A percentile compares a stretch with the other conserved stretches of the same genome.
Conservation (phyloP, 1,140 invertebrate genomes). For the Trachymyrmex septentrionalis region DNA sequence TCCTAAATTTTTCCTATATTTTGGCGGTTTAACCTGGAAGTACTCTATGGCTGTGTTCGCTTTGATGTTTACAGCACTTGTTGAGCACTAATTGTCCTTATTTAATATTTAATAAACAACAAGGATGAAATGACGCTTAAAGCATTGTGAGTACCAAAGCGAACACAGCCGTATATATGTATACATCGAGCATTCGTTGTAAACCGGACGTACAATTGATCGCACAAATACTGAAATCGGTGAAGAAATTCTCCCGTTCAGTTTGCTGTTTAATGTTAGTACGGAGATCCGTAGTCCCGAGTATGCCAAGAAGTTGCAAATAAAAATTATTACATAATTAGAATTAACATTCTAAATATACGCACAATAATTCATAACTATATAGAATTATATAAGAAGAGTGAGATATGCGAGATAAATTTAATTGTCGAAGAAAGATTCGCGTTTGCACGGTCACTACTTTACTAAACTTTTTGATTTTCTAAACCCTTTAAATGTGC, state of each 20-base stretch:
- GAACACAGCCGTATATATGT: not conserved
- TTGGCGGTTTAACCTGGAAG: too few relatives aligned
- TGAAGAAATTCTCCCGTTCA: not conserved
- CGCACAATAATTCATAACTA: slow-evolving; percentile 35
- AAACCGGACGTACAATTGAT: not conserved
- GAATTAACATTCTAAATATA: slow-evolving; percentile 38
- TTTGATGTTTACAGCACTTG: too few relatives aligned
- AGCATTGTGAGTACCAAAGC: too few relatives aligned
- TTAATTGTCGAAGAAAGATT: slow-evolving; percentile 5
- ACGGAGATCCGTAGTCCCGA: not conserved
- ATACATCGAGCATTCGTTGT: not conserved
- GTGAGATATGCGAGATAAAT: not conserved
- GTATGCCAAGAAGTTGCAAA: slow-evolving; percentile 10
- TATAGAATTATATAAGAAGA: slow-evolving; percentile 29
- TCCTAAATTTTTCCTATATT: too few relatives aligned
- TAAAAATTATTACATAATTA: not conserved
- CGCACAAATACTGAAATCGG: not conserved
- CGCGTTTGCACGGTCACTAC: not conserved
- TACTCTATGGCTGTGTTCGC: not conserved
- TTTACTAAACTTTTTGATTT: slow-evolving; percentile 5
- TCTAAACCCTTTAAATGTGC: not conserved
- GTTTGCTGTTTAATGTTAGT: not conserved
- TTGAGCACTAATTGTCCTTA: too few relatives aligned
- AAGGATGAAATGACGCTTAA: too few relatives aligned
- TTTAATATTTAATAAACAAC: too few relatives aligned